phyloP scores from a whole-genome alignment of 1,140 invertebrate species.

The Hyposmocoma kahamanoa region DNA sequence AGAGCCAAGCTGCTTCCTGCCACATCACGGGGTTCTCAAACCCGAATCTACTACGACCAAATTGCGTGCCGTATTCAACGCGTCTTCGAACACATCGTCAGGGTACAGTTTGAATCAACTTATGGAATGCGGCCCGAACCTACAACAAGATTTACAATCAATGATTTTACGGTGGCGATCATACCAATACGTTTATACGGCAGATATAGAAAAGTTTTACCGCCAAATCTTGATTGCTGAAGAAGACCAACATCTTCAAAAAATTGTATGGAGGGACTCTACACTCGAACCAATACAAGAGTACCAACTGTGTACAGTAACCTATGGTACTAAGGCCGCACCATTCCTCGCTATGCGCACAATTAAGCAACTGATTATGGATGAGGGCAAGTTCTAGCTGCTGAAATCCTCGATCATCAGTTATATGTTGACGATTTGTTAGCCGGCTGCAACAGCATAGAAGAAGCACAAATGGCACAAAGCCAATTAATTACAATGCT shows the following conservation, averaged over 20 bases:
- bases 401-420: background rate
- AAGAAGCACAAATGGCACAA: constrained; percentile 19
- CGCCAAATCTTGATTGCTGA: background rate
- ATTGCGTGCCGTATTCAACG: background rate
- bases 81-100: background rate
- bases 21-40: background rate
- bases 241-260: constrained; percentile 1
- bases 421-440: constrained; percentile 5
- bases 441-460: constrained; percentile 10
- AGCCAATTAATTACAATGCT: constrained; percentile 26
- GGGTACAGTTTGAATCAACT: background rate
- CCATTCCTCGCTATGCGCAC: background rate
- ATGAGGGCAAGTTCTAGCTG: background rate
- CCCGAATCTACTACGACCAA: background rate
- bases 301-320: background rate
- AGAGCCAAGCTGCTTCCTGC: background rate
- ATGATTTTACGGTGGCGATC: background rate
- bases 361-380: background rate
- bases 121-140: background rate
- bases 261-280: background rate
- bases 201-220: background rate
- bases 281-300: background rate
- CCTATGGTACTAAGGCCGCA: background rate
- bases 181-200: background rate
- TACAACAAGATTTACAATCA: background rate